phyloP scores from a whole-genome alignment of 2,797 vertebrate genomes.

The Pempheris klunzingeri region DNA sequence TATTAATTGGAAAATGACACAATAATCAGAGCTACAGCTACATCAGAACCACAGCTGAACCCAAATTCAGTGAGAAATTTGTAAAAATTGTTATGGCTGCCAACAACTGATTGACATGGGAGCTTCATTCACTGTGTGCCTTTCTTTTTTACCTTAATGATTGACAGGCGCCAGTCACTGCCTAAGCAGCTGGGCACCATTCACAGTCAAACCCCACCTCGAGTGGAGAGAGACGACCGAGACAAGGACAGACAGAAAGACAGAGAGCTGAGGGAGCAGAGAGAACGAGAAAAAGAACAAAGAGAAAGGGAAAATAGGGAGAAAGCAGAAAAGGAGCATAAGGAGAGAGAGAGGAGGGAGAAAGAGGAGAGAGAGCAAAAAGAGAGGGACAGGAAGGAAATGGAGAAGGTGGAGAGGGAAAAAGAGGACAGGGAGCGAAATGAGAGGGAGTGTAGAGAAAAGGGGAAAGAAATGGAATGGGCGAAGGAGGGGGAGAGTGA shows the following conservation, averaged over 20 bases:
- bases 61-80: neutral
- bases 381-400: constrained; percentile 34
- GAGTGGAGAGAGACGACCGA: constrained; percentile 73
- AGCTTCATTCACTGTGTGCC: neutral
- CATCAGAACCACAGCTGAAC: neutral
- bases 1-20: neutral
- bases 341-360: constrained; percentile 44
- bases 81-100: neutral
- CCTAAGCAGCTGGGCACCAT: constrained; percentile 82
- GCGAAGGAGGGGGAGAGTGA: constrained; percentile 26
- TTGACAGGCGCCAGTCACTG: constrained; percentile 88
- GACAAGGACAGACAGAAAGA: constrained; percentile 62
- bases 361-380: constrained; percentile 39
- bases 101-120: neutral
- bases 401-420: constrained; percentile 12
- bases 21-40: neutral
- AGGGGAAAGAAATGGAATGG: constrained; percentile 19
- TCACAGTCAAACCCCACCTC: constrained; percentile 77
- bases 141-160: constrained; percentile 8
- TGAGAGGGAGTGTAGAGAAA: constrained; percentile 38
- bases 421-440: constrained; percentile 35
- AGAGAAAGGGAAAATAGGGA: constrained; percentile 53
- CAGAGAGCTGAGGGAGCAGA: constrained; percentile 55
- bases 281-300: constrained; percentile 54
- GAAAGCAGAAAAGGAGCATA: constrained; percentile 35